These are phyloP conservation scores for Creontiades dilutus DNA, from an alignment of 2,888 invertebrate genomes.

Conservation along the genomic window DNA sequence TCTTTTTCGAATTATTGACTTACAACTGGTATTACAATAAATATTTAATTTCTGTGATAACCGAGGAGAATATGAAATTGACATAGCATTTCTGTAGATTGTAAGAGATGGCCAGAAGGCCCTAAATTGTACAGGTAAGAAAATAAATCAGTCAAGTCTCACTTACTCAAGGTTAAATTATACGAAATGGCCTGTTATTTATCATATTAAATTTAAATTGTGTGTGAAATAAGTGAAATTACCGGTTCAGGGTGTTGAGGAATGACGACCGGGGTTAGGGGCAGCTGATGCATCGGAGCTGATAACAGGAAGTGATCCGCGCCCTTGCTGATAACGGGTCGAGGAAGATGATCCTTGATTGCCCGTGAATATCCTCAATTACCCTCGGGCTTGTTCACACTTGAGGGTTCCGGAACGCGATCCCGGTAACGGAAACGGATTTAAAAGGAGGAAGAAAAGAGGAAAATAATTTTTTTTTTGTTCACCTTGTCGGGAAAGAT, in stretches of 20 bases:
- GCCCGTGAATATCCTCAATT: not conserved
- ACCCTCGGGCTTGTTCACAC: not conserved
- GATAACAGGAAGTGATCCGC: conserved; percentile 2
- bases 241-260: conserved; percentile 56
- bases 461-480: too few relatives aligned
- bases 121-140: too few relatives aligned
- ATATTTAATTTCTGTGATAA: too few relatives aligned
- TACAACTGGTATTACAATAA: too few relatives aligned
- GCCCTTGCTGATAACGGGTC: not conserved
- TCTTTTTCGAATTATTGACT: too few relatives aligned
- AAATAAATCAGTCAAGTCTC: too few relatives aligned
- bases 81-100: too few relatives aligned
- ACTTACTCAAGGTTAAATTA: too few relatives aligned
- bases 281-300: conserved; percentile 54
- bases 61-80: too few relatives aligned
- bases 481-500: not conserved
- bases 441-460: too few relatives aligned
- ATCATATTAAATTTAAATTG: not conserved
- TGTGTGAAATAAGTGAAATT: not conserved
- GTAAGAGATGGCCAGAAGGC: too few relatives aligned
- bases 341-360: not conserved
- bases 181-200: too few relatives aligned
- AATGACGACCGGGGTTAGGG: conserved; percentile 55
- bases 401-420: not conserved
- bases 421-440: not conserved